phyloP scores from a whole-genome alignment of 2,888 invertebrate genomes.

The Rhagium mordax region DNA sequence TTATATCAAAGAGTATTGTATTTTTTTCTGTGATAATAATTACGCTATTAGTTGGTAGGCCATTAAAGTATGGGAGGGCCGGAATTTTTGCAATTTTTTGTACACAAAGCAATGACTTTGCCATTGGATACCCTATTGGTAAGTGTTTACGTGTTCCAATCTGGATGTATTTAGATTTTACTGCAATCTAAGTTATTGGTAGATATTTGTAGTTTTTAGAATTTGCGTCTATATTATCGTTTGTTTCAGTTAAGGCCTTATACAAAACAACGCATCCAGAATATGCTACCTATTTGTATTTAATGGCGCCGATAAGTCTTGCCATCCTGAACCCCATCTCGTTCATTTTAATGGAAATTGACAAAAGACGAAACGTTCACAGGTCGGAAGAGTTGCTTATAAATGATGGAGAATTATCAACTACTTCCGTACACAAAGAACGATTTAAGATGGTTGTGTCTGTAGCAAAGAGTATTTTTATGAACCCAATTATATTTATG shows the following conservation, averaged over 20 bases:
- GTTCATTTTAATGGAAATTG: constrained; percentile 90
- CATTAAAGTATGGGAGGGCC: constrained; percentile 86
- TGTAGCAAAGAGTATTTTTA: constrained; percentile 79
- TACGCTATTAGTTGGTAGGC: constrained; percentile 85
- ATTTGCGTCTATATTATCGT: background rate
- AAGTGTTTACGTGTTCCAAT: constrained; percentile 63
- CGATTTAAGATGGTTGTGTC: constrained; percentile 63
- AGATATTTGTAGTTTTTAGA: background rate
- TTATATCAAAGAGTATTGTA: constrained; percentile 88
- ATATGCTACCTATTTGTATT: constrained; percentile 90
- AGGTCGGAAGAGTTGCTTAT: constrained; percentile 53
- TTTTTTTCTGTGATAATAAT: constrained; percentile 86
- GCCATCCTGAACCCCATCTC: constrained; percentile 94
- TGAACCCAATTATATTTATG: constrained; percentile 94
- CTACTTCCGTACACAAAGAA: constrained; percentile 59
- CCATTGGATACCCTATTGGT: constrained; percentile 96
- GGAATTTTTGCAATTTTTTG: constrained; percentile 95
- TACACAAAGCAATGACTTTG: constrained; percentile 98
- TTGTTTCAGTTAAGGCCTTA: constrained; percentile 83
- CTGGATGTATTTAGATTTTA: too few relatives aligned
- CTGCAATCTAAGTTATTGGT: too few relatives aligned
- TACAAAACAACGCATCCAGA: constrained; percentile 91
- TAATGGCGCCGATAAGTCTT: constrained; percentile 95
- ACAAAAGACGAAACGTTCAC: constrained; percentile 66
- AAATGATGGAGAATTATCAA: constrained; percentile 55